Evolutionary conservation across 2,113 vertebrate species (phyloP), one percentile per base, ranked within the genome.

Genomic region (Noturus placidus): DNA sequence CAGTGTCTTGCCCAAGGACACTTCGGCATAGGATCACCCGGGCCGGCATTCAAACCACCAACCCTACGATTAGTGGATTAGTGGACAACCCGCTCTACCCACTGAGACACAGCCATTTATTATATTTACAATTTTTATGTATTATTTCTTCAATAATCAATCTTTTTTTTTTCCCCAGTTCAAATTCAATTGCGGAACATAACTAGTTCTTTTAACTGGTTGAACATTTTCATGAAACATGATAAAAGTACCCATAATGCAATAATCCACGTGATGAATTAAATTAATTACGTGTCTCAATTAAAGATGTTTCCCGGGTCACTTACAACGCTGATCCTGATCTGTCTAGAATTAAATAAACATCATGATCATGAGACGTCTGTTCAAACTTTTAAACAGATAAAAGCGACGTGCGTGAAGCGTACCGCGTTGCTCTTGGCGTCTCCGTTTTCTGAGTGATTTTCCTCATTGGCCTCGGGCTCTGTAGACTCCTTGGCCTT

Each of bases 391-490:
- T 22, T 7, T 38, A 72, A 46, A 72, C 1, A 19, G 67, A 38
- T 70, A 70, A 70, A 70, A 70, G 30, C 2, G 50, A 79, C n/a
- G 42, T 20, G 27, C 57, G 42, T 54, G 65, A 33, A 2, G 6
- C 91, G 70, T 95, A 97, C 97, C 96, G 97, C 95, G 35, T 95
- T 96, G 95, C 95, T 97, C 95, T 97, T 98, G 94, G 96, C 94
- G 91, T 97, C 97, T 95, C 97, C 97, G 0, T 99, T 99, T 94
- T 98, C 96, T 95, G 97, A 96, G 95, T 97, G 97, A 95, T 95
- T 96, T 93, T 97, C 97, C 94, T 97, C 96, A 90, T 96, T 96
- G 81, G 96, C 94, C 91, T 97, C 97, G 87, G 97, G 95, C 89
- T 96, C 95, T 9, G 95, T 94, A 92, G 96, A 96, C 94, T 96